Base-by-base conservation (phyloP, 2,888 invertebrate species). In the Agrotis exclamationis region DNA sequence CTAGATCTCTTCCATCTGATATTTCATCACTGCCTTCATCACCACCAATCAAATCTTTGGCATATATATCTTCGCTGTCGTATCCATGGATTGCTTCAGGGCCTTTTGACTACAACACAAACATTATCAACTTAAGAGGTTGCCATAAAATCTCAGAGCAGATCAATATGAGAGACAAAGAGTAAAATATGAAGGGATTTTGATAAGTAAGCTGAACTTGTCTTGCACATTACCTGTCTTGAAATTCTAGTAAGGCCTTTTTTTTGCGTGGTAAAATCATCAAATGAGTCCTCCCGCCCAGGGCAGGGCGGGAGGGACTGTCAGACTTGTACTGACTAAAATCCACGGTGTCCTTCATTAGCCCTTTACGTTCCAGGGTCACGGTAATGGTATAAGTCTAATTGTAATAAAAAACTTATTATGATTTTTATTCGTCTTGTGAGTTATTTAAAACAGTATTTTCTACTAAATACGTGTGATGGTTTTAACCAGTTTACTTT, bases 61-160 rank as follows among this genome's bases (percentile, higher is more conserved):
- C 60, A 44, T 53, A 60, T 33, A 45, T 5, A 0, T 72, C 67
- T 33, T 68, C 82, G 16, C 68, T 78, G 11, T 76, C 13, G 22
- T 82, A 54, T n/a, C n/a, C 67, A 11, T 48, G 64, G 3, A 44
- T 24, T 3, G 44, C 16, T 20, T 22, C 9, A 1, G 56, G 56
- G 44, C 50, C 2, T 69, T 56, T 67, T n/a, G 58, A 48, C 78
- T 78, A 62, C 3, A 76, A 76, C 14, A 54, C 20, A 66, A 7
- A 47, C 5, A 28, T 14, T 9, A 16, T 33, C 20, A 45, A n/a
- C 9, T 59, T 57, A 13, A 1, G 11, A 28, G 28, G 28, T 28
- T 28, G 24, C 18, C 24, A 28, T 28, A n/a, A n/a, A 28, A 5
- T 28, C 5, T 28, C 2, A 28, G 28, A 45, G 14, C 24, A 44